These are phyloP conservation scores for Mionectes macconnelli DNA, from an alignment of 2,113 vertebrate species.

Conservation along the genomic window DNA sequence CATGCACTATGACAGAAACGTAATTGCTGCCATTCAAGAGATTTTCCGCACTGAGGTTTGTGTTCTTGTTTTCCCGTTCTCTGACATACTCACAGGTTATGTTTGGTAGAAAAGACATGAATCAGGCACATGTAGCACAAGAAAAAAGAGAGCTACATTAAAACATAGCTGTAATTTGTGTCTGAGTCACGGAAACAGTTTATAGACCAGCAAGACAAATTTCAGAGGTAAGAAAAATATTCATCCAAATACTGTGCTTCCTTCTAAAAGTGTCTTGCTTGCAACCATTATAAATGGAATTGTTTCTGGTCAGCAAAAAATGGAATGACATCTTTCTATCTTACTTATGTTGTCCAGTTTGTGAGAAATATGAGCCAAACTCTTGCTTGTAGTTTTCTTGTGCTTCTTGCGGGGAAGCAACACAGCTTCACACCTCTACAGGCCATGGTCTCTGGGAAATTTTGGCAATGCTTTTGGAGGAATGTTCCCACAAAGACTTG, in stretches of 20 bases:
- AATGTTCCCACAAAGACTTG: fast-evolving
- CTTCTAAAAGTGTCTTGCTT: neutral
- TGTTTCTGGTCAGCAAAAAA: neutral
- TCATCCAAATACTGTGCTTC: neutral
- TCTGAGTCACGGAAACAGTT: neutral
- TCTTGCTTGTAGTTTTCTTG: neutral
- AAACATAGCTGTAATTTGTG: neutral
- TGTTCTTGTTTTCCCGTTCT: neutral
- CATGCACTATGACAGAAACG: neutral
- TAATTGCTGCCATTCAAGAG: neutral
- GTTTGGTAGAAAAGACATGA: neutral
- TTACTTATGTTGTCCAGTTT: neutral
- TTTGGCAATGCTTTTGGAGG: neutral
- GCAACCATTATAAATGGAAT: neutral
- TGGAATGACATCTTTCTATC: neutral
- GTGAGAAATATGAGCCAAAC: neutral
- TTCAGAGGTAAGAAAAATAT: neutral
- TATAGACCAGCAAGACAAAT: neutral
- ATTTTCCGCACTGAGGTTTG: neutral
- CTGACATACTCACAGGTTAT: neutral
- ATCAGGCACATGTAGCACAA: neutral
- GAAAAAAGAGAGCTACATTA: neutral
- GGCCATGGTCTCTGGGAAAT: neutral
- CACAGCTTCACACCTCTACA: neutral
- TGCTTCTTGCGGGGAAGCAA: neutral